These are phyloP conservation scores for Drosophila prostipennis DNA, from an alignment of 2,888 invertebrate genomes.

Conservation along the genomic window DNA sequence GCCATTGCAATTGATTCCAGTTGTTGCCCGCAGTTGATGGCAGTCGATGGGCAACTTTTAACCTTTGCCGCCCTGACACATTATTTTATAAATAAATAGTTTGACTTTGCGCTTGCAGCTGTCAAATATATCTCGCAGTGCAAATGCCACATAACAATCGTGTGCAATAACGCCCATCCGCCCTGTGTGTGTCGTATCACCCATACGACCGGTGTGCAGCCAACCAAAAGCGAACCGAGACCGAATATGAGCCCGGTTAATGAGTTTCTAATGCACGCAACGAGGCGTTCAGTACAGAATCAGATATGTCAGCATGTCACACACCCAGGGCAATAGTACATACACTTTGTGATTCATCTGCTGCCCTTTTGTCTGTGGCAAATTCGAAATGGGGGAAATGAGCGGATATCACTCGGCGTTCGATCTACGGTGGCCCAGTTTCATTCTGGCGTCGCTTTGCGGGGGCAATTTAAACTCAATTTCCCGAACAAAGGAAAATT, in stretches of 20 bases:
- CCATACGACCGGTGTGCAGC: slow-evolving; percentile 49
- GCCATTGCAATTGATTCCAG: slow-evolving; percentile 52
- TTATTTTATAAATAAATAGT: slow-evolving; percentile 50
- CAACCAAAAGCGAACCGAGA: slow-evolving; percentile 12
- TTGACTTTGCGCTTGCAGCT: slow-evolving; percentile 31
- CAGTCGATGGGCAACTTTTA: slow-evolving; percentile 68
- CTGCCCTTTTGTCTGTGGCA: slow-evolving; percentile 3
- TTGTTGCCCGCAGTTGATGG: slow-evolving; percentile 33
- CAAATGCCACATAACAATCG: slow-evolving; percentile 26
- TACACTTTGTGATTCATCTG: slow-evolving; percentile 25
- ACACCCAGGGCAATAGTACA: slow-evolving; percentile 7
- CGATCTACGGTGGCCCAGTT: background rate
- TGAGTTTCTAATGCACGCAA: slow-evolving; percentile 53
- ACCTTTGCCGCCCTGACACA: slow-evolving; percentile 59
- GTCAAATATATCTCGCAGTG: slow-evolving; percentile 23
- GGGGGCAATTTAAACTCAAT: slow-evolving; percentile 63
- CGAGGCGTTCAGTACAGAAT: slow-evolving; percentile 29
- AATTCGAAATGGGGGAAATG: slow-evolving; percentile 11
- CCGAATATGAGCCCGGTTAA: slow-evolving; percentile 39
- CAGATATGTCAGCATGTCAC: slow-evolving; percentile 46
- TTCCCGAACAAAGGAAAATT: slow-evolving; percentile 61
- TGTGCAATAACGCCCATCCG: slow-evolving; percentile 44
- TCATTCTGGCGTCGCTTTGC: slow-evolving; percentile 10
- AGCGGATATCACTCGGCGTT: slow-evolving; percentile 14
- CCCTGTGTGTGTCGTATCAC: slow-evolving; percentile 28